These are phyloP conservation scores for Pyrochroa serraticornis DNA, from an alignment of 2,888 invertebrate species.

Conservation along the genomic window DNA sequence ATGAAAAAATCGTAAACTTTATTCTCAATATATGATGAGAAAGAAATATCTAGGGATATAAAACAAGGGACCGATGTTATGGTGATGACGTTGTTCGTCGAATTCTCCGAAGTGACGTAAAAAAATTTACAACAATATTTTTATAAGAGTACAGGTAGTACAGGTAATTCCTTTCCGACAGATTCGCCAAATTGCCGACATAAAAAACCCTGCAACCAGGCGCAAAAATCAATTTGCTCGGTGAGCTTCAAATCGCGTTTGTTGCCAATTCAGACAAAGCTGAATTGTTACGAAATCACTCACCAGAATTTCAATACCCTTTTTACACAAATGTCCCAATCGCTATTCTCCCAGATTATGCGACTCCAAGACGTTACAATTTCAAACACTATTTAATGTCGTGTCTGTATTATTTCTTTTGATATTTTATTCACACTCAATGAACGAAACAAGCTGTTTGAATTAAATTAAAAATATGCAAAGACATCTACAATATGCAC, in stretches of 20 bases:
- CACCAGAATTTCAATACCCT: too few species aligned
- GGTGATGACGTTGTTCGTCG: conserved; percentile 20
- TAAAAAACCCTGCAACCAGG: conserved; percentile 9
- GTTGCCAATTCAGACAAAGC: too few species aligned
- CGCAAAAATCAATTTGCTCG: conserved; percentile 15
- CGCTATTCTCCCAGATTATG: too few species aligned
- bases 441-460: too few species aligned
- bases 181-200: conserved; percentile 13
- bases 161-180: conserved; percentile 2
- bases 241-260: neutral
- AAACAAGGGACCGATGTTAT: conserved; percentile 24
- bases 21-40: conserved; percentile 32
- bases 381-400: too few species aligned
- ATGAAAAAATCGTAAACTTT: conserved; percentile 34
- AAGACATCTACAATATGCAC: too few species aligned
- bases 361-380: too few species aligned
- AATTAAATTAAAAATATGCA: too few species aligned
- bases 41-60: conserved; percentile 25
- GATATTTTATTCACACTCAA: too few species aligned
- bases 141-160: conserved; percentile 13
- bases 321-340: too few species aligned
- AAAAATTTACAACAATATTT: conserved; percentile 27
- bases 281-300: too few species aligned
- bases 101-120: conserved; percentile 15
- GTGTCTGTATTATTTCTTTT: too few species aligned